These are phyloP conservation scores for Haliclystus octoradiatus DNA, from an alignment of 30 jellyfish, hydroid and myxozoan species.

Conservation along the genomic window DNA sequence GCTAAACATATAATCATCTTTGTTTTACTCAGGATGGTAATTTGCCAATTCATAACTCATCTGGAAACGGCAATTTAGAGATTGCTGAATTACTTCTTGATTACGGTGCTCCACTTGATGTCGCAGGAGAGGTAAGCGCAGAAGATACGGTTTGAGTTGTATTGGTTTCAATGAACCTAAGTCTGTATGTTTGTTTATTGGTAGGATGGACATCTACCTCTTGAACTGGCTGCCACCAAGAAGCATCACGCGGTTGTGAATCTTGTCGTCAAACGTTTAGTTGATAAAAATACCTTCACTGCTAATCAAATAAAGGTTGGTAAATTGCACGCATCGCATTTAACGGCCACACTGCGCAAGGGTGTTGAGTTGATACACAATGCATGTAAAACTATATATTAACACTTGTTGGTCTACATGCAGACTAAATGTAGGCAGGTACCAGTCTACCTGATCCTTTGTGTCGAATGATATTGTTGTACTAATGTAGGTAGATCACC, in stretches of 20 bases:
- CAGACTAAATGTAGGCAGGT: no score
- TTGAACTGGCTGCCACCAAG: constrained; percentile 75
- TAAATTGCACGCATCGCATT: background rate
- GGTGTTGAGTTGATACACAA: background rate
- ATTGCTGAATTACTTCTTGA: constrained; percentile 50
- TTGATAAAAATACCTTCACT: constrained; percentile 35
- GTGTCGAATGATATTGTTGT: background rate
- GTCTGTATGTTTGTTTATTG: background rate
- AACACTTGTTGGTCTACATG: no score
- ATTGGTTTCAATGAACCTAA: no score
- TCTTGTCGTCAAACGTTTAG: constrained; percentile 24
- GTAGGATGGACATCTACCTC: constrained; percentile 27
- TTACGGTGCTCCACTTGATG: constrained; percentile 45
- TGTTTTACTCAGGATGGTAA: constrained; percentile 32
- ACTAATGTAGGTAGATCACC: background rate
- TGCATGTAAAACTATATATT: background rate
- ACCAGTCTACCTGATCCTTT: background rate
- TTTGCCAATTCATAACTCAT: constrained; percentile 56
- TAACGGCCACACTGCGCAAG: background rate
- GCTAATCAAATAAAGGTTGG: constrained; percentile 56
- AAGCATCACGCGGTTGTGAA: constrained; percentile 83
- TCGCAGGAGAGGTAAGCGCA: constrained; percentile 55
- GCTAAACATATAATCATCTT: no score
- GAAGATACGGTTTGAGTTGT: no score
- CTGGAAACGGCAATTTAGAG: constrained; percentile 65